A percentile compares a stretch with the other conserved stretches of the same genome.
These are phyloP conservation scores for Scalopus aquaticus DNA, from an alignment of 2,113 vertebrate species.

Conservation along the genomic window DNA sequence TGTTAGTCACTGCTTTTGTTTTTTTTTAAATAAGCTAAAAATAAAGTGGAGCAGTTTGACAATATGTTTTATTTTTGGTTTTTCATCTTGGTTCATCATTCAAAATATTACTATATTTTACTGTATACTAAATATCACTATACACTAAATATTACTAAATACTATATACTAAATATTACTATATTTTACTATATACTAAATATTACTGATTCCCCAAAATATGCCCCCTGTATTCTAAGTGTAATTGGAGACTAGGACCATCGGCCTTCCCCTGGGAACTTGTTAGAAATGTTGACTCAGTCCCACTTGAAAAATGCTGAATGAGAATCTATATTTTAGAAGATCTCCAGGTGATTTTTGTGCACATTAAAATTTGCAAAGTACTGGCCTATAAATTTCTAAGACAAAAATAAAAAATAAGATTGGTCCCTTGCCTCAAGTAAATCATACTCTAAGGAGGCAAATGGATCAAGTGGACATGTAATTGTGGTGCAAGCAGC, in stretches of 20 bases:
- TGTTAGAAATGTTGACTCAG: not conserved
- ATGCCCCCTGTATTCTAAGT: not conserved
- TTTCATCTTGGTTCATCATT: not conserved
- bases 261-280: not conserved
- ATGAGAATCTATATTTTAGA: not conserved
- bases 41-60: not conserved
- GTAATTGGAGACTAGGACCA: not conserved
- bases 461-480: not conserved
- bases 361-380: not conserved
- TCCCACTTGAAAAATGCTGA: not conserved
- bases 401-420: not conserved
- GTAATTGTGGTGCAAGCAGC: not conserved
- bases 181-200: too few species aligned
- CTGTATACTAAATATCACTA: too few species aligned
- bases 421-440: not conserved
- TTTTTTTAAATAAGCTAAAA: not conserved
- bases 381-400: too few species aligned
- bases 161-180: too few species aligned
- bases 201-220: not conserved
- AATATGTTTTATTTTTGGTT: not conserved
- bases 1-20: not conserved
- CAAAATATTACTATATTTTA: not conserved
- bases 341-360: not conserved
- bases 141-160: too few species aligned
- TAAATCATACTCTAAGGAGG: not conserved